phyloP scores from a whole-genome alignment of 2,797 vertebrate genomes.

The Antrozous pallidus region DNA sequence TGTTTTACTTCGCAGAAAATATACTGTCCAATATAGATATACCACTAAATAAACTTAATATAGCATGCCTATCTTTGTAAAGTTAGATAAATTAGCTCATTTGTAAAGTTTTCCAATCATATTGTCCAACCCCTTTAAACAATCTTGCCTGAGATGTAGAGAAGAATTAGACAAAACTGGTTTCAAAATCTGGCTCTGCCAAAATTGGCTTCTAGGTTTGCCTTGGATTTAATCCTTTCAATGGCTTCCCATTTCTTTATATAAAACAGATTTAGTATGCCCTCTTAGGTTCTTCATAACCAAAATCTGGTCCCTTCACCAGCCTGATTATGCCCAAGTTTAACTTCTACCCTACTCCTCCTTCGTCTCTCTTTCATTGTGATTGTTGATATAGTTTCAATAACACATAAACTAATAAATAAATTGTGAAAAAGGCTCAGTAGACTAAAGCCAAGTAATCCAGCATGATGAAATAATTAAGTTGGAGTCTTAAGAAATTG shows the following conservation, averaged over 20 bases:
- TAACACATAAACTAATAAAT: background rate
- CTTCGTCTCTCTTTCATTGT: background rate
- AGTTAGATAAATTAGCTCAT: background rate
- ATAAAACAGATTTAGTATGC: background rate
- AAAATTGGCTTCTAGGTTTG: background rate
- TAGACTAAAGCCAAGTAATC: slow-evolving; percentile 53
- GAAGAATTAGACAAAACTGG: background rate
- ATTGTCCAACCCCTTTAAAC: background rate
- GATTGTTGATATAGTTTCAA: background rate
- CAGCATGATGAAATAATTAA: slow-evolving; percentile 43
- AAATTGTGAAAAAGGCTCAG: background rate
- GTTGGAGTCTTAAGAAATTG: slow-evolving; percentile 14
- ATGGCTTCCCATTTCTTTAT: background rate
- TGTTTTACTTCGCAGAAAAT: background rate
- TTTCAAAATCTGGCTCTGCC: background rate
- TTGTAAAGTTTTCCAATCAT: background rate
- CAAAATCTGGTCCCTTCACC: background rate
- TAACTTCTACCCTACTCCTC: background rate
- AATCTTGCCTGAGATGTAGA: background rate
- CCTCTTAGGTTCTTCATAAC: background rate
- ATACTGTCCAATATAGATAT: background rate
- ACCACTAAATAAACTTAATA: background rate
- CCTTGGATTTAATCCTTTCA: background rate
- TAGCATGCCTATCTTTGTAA: background rate
- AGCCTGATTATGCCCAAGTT: background rate